Percentiles rank a stretch among this genome's conserved stretches.
Conservation (phyloP, 2,888 invertebrate species). For the Selenia dentaria region DNA sequence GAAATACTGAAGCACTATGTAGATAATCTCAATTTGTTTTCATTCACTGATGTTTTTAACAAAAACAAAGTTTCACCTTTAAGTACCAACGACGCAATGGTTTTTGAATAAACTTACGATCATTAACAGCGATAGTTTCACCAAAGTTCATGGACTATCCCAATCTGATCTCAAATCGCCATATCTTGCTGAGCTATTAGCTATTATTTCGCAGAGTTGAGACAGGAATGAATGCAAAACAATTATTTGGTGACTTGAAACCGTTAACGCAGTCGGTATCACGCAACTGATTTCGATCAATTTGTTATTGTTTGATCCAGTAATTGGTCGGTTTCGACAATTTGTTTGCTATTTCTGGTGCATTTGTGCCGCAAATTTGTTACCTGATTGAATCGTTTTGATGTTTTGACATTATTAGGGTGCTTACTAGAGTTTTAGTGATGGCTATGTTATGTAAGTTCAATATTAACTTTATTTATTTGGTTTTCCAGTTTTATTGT, state of each 20-base stretch:
- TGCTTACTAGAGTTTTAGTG: no score
- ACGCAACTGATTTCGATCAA: conserved; percentile 51
- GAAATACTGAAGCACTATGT: no score
- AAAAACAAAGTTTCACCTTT: no score
- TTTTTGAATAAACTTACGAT: no score
- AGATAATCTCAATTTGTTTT: no score
- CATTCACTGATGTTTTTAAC: no score
- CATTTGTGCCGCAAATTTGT: conserved; percentile 34
- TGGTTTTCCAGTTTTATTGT: no score
- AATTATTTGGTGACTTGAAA: conserved; percentile 46
- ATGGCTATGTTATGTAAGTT: no score
- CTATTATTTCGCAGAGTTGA: conserved; percentile 9
- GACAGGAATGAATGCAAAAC: conserved; percentile 49
- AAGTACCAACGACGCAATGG: no score
- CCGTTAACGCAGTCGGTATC: conserved; percentile 5
- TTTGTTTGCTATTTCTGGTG: conserved; percentile 47
- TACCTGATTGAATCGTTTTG: conserved; percentile 15
- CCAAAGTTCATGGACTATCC: conserved; percentile 1
- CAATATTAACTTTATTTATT: no score
- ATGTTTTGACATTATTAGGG: conserved; percentile 13
- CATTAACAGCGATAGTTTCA: background rate
- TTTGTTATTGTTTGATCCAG: conserved; percentile 59
- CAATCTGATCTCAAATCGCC: conserved; percentile 6
- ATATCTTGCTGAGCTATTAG: conserved; percentile 9
- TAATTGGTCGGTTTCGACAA: conserved; percentile 54